Evolutionary conservation across 2,113 vertebrate genomes (phyloP).

Genomic region (Apeltes quadracus): DNA sequence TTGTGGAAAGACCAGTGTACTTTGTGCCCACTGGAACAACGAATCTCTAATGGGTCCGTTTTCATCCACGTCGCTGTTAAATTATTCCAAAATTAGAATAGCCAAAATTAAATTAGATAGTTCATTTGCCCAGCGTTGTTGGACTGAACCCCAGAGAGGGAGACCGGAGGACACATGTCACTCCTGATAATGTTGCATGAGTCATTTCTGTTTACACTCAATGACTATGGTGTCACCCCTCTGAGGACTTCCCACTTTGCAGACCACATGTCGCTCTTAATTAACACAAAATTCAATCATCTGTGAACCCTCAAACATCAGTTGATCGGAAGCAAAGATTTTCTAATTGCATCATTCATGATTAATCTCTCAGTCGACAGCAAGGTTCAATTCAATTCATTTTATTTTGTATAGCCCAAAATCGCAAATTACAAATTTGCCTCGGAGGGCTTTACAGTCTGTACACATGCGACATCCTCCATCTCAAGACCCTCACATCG

Average conservation of each 20-base stretch:
- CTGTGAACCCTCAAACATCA: not conserved
- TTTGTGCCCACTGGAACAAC: not conserved
- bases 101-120: too few relatives aligned
- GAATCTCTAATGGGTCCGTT: not conserved
- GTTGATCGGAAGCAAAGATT: not conserved
- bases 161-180: not conserved
- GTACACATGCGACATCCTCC: too few relatives aligned
- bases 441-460: too few relatives aligned
- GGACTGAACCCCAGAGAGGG: too few relatives aligned
- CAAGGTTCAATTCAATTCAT: too few relatives aligned
- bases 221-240: not conserved
- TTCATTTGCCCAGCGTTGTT: too few relatives aligned
- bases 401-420: too few relatives aligned
- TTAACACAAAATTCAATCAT: not conserved
- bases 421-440: too few relatives aligned
- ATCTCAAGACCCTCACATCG: too few relatives aligned
- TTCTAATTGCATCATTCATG: not conserved
- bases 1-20: conserved; percentile 20
- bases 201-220: not conserved
- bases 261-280: not conserved
- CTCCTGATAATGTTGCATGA: not conserved
- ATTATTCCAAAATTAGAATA: too few relatives aligned
- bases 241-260: not conserved
- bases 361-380: not conserved
- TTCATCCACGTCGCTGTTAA: not conserved